Evolutionary conservation across 2,797 vertebrate species (phyloP).

Genomic region (Pseudochromis fuscus): DNA sequence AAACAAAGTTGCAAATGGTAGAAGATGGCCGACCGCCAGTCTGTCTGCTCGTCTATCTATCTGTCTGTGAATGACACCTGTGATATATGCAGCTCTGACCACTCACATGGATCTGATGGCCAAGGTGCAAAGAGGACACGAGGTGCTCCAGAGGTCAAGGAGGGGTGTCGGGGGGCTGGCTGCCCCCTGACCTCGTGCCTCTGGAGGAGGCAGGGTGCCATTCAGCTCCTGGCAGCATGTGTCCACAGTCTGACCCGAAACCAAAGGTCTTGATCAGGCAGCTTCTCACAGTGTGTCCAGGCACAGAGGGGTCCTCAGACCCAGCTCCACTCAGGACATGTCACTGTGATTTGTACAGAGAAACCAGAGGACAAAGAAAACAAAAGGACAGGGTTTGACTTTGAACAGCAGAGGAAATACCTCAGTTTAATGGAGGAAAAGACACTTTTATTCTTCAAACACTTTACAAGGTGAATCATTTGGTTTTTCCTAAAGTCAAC

Average conservation of each 20-base stretch:
- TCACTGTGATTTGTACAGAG: slow-evolving; percentile 52
- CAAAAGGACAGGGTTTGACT: slow-evolving; percentile 39
- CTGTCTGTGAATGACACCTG: slow-evolving; percentile 56
- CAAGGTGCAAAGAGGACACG: slow-evolving; percentile 62
- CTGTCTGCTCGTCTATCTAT: slow-evolving; percentile 37
- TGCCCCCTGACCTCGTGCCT: slow-evolving; percentile 73
- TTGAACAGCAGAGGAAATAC: slow-evolving; percentile 49
- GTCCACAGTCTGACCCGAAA: slow-evolving; percentile 80
- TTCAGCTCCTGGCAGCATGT: slow-evolving; percentile 80
- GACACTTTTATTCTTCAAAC: slow-evolving; percentile 14
- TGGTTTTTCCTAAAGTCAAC: slow-evolving; percentile 48
- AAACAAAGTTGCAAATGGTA: slow-evolving; percentile 32
- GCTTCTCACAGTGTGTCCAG: slow-evolving; percentile 39
- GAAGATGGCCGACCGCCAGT: slow-evolving; percentile 38
- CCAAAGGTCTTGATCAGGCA: slow-evolving; percentile 66
- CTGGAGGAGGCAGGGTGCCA: slow-evolving; percentile 71
- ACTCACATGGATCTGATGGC: slow-evolving; percentile 51
- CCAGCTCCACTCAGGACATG: slow-evolving; percentile 29
- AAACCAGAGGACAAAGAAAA: slow-evolving; percentile 34
- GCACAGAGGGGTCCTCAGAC: slow-evolving; percentile 35
- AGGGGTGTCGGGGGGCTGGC: slow-evolving; percentile 67
- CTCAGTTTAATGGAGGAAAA: slow-evolving; percentile 29
- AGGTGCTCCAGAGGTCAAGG: slow-evolving; percentile 69
- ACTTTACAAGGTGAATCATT: slow-evolving; percentile 39
- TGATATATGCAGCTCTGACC: slow-evolving; percentile 31